Conservation (phyloP, 2,888 invertebrate genomes). For the Tuberolachnus salignus region DNA sequence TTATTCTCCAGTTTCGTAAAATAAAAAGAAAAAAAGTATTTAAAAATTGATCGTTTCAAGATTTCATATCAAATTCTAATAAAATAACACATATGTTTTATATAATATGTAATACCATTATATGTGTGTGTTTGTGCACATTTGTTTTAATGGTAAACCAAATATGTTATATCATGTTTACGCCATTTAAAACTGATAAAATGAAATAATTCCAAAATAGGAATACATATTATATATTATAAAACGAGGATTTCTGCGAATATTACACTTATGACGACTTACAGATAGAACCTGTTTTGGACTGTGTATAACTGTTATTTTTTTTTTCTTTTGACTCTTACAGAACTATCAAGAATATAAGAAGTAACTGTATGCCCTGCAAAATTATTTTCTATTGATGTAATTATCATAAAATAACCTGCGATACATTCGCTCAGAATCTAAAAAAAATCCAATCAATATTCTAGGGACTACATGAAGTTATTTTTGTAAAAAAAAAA, state of each 20-base stretch:
- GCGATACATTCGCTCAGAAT: too few species aligned
- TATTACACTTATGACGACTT: conserved; percentile 8
- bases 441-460: too few species aligned
- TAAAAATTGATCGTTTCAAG: neutral
- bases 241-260: conserved; percentile 8
- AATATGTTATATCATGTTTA: neutral
- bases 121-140: neutral
- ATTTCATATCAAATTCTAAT: neutral
- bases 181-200: neutral
- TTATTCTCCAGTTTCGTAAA: neutral
- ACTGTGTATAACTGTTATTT: too few species aligned
- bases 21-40: neutral
- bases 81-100: neutral
- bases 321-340: too few species aligned
- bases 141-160: neutral
- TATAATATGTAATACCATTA: neutral
- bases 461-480: too few species aligned
- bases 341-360: too few species aligned
- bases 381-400: too few species aligned
- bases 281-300: conserved; percentile 32
- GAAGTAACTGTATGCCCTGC: too few species aligned
- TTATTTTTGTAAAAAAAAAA: too few species aligned
- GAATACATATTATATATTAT: conserved; percentile 10
- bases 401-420: too few species aligned
- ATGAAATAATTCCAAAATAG: conserved; percentile 17